Evolutionary conservation across 2,113 vertebrate genomes (phyloP).

Genomic region (Vimba vimba): DNA sequence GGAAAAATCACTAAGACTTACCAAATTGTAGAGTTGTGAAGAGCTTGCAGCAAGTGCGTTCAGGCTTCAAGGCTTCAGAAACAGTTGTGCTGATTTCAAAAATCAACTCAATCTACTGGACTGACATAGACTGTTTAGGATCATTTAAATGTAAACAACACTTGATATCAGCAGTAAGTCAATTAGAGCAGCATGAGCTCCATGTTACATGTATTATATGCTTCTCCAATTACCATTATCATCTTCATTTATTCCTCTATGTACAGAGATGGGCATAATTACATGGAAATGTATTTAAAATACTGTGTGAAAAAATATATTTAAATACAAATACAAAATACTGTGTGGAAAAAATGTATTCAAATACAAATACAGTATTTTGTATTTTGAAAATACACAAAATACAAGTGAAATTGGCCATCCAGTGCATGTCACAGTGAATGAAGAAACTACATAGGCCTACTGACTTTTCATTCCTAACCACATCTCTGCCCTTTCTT

Average conservation of each 20-base stretch:
- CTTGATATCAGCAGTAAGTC: not conserved
- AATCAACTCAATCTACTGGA: not conserved
- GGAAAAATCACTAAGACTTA: not conserved
- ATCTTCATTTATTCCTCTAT: not conserved
- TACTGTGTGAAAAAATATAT: no score
- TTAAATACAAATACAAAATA: no score
- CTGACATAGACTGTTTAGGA: not conserved
- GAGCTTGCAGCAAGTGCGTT: not conserved
- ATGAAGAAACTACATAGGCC: no score
- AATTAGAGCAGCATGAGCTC: not conserved
- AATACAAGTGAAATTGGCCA: no score
- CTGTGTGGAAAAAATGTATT: no score
- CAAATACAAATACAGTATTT: no score
- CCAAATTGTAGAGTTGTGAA: not conserved
- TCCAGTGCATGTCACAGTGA: no score
- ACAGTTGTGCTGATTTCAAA: not conserved
- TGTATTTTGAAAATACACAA: no score
- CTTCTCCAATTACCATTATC: not conserved
- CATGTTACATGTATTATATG: not conserved
- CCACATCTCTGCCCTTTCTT: no score
- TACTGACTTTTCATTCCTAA: no score
- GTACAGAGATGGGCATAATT: no score
- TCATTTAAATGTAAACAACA: not conserved
- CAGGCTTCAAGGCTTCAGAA: not conserved
- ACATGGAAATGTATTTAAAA: no score